phyloP scores from a whole-genome alignment of 2,113 vertebrate genomes.

The Lagopus muta region DNA sequence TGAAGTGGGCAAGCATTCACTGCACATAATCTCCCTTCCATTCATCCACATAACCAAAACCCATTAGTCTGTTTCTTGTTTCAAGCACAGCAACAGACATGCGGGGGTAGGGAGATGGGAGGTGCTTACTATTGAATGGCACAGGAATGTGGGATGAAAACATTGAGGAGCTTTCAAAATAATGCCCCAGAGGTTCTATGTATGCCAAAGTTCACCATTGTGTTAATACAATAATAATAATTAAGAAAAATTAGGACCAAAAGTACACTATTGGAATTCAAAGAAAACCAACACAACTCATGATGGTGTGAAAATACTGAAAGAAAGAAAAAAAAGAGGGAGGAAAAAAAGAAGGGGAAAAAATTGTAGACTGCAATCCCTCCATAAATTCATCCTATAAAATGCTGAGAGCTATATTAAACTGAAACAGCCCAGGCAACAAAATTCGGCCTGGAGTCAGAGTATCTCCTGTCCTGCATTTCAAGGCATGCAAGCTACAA shows the following conservation, averaged over 20 bases:
- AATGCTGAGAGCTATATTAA: not conserved
- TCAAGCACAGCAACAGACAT: not conserved
- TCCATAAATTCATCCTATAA: not conserved
- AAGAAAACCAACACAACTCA: not conserved
- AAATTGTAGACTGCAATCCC: not conserved
- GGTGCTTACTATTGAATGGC: not conserved
- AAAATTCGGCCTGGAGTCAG: not conserved
- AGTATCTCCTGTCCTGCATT: not conserved
- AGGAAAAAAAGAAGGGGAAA: not conserved
- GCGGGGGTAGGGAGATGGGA: not conserved
- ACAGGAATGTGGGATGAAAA: not conserved
- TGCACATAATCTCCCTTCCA: not conserved
- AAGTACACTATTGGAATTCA: not conserved
- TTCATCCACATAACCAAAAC: not conserved
- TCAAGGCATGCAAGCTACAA: not conserved
- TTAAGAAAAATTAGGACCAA: not conserved
- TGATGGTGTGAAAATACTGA: not conserved
- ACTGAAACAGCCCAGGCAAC: not conserved
- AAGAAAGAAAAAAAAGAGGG: not conserved
- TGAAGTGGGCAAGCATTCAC: not conserved
- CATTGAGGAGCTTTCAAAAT: slow-evolving; percentile 23
- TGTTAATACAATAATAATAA: not conserved
- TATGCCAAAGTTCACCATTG: not conserved
- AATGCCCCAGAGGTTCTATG: not conserved
- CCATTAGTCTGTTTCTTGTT: not conserved